Conservation (phyloP, 2,888 invertebrate species). For the Abscondita cerata region DNA sequence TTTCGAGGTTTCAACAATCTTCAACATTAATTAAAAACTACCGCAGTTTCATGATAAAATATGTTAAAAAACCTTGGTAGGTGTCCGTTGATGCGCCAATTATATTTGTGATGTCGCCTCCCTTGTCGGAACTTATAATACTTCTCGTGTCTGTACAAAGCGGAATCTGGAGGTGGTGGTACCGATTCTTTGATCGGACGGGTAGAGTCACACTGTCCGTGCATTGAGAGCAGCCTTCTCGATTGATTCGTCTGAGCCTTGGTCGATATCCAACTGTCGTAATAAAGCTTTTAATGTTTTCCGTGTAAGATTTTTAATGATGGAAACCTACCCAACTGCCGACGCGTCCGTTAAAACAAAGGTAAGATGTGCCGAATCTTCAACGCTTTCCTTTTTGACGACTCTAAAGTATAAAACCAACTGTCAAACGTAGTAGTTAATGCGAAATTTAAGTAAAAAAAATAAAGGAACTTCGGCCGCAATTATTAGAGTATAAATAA, state of each 20-base stretch:
- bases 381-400: slow-evolving; percentile 98
- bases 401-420: slow-evolving; percentile 67
- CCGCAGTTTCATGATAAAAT: background rate
- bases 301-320: background rate
- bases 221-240: slow-evolving; percentile 82
- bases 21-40: too few relatives aligned
- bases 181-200: slow-evolving; percentile 52
- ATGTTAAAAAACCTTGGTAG: slow-evolving; percentile 52
- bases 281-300: background rate
- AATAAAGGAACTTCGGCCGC: too few relatives aligned
- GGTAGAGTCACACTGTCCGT: slow-evolving; percentile 75
- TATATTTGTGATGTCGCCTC: slow-evolving; percentile 66
- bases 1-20: slow-evolving; percentile 91
- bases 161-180: slow-evolving; percentile 61
- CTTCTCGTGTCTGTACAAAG: slow-evolving; percentile 83
- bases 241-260: slow-evolving; percentile 76
- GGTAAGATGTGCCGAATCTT: slow-evolving; percentile 94
- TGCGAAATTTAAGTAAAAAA: background rate
- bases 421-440: slow-evolving; percentile 30
- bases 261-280: slow-evolving; percentile 80
- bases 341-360: slow-evolving; percentile 96
- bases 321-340: slow-evolving; percentile 86
- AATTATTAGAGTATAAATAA: too few relatives aligned
- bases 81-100: slow-evolving; percentile 59
- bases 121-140: slow-evolving; percentile 80